Conservation (phyloP, 2,113 vertebrate species). For the Poeciliopsis turrubarensis region DNA sequence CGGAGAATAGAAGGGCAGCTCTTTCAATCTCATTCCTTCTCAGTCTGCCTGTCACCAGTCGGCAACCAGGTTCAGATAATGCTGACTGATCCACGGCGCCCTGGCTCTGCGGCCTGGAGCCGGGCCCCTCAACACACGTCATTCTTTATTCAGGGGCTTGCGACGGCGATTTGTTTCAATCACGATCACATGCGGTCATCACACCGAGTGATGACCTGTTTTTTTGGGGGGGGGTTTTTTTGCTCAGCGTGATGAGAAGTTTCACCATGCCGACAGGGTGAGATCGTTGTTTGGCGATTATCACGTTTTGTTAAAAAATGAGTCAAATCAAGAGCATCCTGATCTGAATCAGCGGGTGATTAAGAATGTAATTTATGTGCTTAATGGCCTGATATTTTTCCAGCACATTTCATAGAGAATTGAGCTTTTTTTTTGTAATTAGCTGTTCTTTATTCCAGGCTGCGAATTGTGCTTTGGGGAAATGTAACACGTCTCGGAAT, state of each 20-base stretch:
- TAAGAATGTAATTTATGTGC: constrained; percentile 1
- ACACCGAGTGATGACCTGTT: not conserved
- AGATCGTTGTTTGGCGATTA: constrained; percentile 29
- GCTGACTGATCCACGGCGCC: constrained; percentile 47
- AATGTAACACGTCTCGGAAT: not conserved
- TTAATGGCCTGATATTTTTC: constrained; percentile 20
- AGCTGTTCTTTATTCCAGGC: constrained; percentile 2
- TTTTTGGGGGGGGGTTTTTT: no score
- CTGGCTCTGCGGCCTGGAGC: not conserved
- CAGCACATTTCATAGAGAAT: constrained; percentile 25
- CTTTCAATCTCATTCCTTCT: constrained; percentile 53
- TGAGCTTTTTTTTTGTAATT: constrained; percentile 12
- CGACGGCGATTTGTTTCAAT: not conserved
- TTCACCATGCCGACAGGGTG: not conserved
- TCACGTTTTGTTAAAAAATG: constrained; percentile 19
- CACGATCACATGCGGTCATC: not conserved
- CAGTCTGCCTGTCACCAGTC: constrained; percentile 34
- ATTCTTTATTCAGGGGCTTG: constrained; percentile 1
- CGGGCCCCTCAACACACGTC: not conserved
- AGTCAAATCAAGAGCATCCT: constrained; percentile 6
- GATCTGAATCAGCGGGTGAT: constrained; percentile 33
- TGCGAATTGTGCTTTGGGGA: constrained; percentile 2
- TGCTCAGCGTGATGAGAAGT: not conserved
- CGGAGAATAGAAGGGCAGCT: constrained; percentile 40
- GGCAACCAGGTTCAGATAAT: constrained; percentile 58